phyloP scores from a whole-genome alignment of 92 coral and sea anemone genomes.

The Pocillopora grandis region DNA sequence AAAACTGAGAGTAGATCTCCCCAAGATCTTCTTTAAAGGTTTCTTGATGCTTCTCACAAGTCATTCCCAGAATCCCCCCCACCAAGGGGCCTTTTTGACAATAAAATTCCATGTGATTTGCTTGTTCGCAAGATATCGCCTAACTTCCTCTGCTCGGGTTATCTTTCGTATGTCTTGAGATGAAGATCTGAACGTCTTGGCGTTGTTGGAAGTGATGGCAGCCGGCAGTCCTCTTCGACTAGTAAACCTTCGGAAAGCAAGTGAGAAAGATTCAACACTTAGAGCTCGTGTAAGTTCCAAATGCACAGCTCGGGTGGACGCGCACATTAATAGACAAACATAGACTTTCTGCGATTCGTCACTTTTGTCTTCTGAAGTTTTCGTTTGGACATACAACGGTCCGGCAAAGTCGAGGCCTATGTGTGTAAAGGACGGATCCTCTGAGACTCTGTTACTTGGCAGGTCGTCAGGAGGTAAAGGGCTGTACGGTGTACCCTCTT shows the following conservation, averaged over 20 bases:
- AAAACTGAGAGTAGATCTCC: constrained; percentile 47
- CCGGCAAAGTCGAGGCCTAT: constrained; percentile 66
- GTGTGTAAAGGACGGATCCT: constrained; percentile 59
- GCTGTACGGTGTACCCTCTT: constrained; percentile 18
- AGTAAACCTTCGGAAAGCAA: constrained; percentile 54
- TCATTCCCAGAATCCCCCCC: constrained; percentile 82
- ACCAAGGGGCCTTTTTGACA: constrained; percentile 69
- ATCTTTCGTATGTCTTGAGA: constrained; percentile 47
- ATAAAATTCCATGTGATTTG: constrained; percentile 56
- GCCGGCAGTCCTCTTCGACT: constrained; percentile 66
- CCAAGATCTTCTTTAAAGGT: constrained; percentile 51
- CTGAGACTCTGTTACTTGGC: constrained; percentile 34
- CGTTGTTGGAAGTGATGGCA: constrained; percentile 63
- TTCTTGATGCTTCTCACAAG: constrained; percentile 55
- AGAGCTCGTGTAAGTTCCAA: constrained; percentile 49
- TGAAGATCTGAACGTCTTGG: constrained; percentile 62
- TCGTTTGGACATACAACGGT: constrained; percentile 28
- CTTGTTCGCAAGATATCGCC: constrained; percentile 48
- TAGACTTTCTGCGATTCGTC: constrained; percentile 47
- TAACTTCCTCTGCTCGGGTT: constrained; percentile 52
- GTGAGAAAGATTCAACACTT: constrained; percentile 41
- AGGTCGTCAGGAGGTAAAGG: constrained; percentile 16
- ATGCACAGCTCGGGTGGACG: constrained; percentile 55
- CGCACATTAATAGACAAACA: constrained; percentile 55
- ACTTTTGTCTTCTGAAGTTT: neutral